A percentile compares a stretch with the other conserved stretches of the same genome.
These are phyloP conservation scores for Cephus pulcher DNA, from an alignment of 2,888 invertebrate genomes.

Conservation along the genomic window DNA sequence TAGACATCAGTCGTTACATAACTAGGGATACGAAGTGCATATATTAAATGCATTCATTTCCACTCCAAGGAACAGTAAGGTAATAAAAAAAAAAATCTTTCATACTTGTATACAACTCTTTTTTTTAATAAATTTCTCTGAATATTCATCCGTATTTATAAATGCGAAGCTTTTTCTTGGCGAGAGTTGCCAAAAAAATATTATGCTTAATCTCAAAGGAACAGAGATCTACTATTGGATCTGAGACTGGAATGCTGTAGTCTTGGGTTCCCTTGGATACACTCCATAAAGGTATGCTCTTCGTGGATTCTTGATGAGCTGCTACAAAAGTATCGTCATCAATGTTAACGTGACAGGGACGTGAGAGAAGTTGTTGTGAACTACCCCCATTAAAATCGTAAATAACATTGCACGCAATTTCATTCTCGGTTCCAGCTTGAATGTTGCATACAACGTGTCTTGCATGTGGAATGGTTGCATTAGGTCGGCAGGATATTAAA, in stretches of 20 bases:
- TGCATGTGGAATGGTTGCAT: conserved; percentile 68
- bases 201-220: conserved; percentile 70
- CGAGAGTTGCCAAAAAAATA: conserved; percentile 74
- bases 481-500: conserved; percentile 79
- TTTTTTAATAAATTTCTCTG: not conserved
- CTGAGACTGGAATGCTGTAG: conserved; percentile 72
- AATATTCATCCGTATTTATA: conserved; percentile 67
- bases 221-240: conserved; percentile 77
- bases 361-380: conserved; percentile 75
- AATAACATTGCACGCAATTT: conserved; percentile 70
- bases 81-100: not conserved
- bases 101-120: not conserved
- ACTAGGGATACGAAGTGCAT: not conserved
- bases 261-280: conserved; percentile 69
- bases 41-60: not conserved
- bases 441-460: conserved; percentile 67
- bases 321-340: conserved; percentile 75
- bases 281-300: conserved; percentile 75
- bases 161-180: conserved; percentile 75
- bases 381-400: conserved; percentile 77
- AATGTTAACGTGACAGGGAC: conserved; percentile 72
- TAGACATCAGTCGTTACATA: not conserved
- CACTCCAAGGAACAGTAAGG: not conserved
- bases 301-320: conserved; percentile 81
- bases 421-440: conserved; percentile 64